These are phyloP conservation scores for Alexandromys fortis DNA, from an alignment of 2,113 vertebrate species.

Conservation along the genomic window DNA sequence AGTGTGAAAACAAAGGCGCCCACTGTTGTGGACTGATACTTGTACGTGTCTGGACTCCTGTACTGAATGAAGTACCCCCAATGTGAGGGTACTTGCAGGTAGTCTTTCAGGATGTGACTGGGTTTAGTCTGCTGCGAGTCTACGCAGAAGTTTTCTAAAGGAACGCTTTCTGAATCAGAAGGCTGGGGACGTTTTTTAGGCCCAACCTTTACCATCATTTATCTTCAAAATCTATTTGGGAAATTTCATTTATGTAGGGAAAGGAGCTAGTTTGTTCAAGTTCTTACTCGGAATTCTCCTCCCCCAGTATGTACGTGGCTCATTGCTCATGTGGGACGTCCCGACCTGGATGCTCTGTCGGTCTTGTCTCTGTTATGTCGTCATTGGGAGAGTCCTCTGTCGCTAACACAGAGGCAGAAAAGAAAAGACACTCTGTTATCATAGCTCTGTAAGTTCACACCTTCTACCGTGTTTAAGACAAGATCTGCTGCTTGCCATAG, in stretches of 20 bases:
- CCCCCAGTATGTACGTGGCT: not conserved
- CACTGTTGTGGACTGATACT: not conserved
- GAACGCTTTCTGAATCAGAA: not conserved
- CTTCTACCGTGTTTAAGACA: too few relatives aligned
- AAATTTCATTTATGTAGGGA: not conserved
- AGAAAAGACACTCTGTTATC: not conserved
- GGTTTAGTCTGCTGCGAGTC: constrained; percentile 37
- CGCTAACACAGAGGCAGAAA: not conserved
- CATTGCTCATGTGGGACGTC: not conserved
- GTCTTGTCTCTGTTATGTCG: not conserved
- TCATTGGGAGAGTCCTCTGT: not conserved
- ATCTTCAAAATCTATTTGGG: not conserved
- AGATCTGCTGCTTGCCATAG: not conserved
- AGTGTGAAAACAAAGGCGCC: not conserved
- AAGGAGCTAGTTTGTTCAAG: not conserved
- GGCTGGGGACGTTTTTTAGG: not conserved
- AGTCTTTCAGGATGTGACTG: not conserved
- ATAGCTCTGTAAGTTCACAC: not conserved
- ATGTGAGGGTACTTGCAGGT: not conserved
- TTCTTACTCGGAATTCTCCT: not conserved
- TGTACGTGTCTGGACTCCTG: not conserved
- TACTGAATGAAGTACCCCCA: too few relatives aligned
- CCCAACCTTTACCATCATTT: not conserved
- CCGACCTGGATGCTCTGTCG: not conserved
- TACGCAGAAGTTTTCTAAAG: not conserved